Evolutionary conservation across 1,140 invertebrate genomes (phyloP), one percentile per base, ranked within the genome.

Genomic region (Papilio aristodemus): DNA sequence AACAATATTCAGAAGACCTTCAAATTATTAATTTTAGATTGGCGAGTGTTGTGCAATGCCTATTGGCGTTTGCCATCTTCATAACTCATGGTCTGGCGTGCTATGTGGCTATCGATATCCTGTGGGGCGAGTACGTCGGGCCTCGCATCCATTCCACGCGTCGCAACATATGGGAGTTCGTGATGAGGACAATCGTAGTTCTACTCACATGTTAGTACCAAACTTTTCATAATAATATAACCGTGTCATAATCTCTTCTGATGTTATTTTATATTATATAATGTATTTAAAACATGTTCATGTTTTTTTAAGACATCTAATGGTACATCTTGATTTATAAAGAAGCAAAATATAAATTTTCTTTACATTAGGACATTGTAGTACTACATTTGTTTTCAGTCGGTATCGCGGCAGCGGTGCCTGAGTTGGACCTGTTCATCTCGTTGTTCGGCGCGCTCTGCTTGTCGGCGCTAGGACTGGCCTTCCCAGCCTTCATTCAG

Each of bases 51-150:
- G 96, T 96, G 0, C 95, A 96, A 83, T 84, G 97, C 9, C 93
- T 96, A 70, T 93, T 97, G 81, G 95, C 96, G 0, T 76, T 96
- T 6, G 94, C 96, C 0, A 97, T 98, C 73, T 97, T 95, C 86
- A 93, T 97, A 27, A 96, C 96, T 0, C 97, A 97, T 89, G 94
- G 94, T 0, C 92, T 98, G 14, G 97, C 97, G 74, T 95, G 96
- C 80, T 99, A 98, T 85, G 97, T 98, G 0, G 96, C 97, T 0
- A 94, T 98, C 69, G 95, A 96, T 72, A 98, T 98, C 69, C 91
- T 95, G 4, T 98, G 97, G 97, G 90, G 88, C 70, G 87, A 87
- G 66, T 91, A 92, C 83, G 80, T 92, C 67, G 85, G 87, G 8
- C 69, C 74, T 2, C 78, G 83, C n/a, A 69, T 87, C 4, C 84